Percentiles rank a stretch among this genome's conserved stretches.
These are phyloP conservation scores for Scopus umbretta DNA, from an alignment of 2,113 vertebrate species.

Conservation along the genomic window DNA sequence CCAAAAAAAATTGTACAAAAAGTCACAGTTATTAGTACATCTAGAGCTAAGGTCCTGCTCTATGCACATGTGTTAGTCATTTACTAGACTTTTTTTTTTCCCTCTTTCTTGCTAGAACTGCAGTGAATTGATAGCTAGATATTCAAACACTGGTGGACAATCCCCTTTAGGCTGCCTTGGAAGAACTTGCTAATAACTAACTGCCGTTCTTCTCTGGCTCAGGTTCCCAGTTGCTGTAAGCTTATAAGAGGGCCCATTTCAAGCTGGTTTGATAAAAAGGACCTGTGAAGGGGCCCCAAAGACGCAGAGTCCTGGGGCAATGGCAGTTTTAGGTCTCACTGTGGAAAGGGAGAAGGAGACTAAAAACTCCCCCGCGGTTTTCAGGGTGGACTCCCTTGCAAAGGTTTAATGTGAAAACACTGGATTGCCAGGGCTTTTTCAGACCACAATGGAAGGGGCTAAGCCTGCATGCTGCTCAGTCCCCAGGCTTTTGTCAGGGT, in stretches of 20 bases:
- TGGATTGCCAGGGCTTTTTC: neutral
- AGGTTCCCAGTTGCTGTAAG: neutral
- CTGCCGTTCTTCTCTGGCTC: conserved; percentile 33
- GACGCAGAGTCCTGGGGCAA: neutral
- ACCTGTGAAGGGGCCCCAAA: neutral
- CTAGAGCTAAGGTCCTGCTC: conserved; percentile 33
- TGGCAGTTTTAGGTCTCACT: neutral
- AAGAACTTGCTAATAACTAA: conserved; percentile 59
- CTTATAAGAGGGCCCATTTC: neutral
- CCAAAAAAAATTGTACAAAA: conserved; percentile 7
- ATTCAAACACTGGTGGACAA: conserved; percentile 47
- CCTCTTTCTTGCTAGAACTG: neutral
- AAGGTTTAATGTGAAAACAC: neutral
- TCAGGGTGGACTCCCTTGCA: neutral
- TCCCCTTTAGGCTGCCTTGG: conserved; percentile 55
- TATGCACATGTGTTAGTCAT: conserved; percentile 52
- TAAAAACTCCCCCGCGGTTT: neutral
- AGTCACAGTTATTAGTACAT: conserved; percentile 51
- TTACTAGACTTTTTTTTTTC: neutral
- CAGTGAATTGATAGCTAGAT: conserved; percentile 54
- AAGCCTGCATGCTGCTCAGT: neutral
- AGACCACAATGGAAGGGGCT: neutral
- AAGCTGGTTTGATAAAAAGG: neutral
- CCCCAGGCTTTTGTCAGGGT: neutral
- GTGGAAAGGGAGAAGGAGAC: neutral